Percentiles rank a stretch among this genome's conserved stretches.
Conservation (phyloP, 2,113 vertebrate genomes). For the Pelecanoides urinatrix region DNA sequence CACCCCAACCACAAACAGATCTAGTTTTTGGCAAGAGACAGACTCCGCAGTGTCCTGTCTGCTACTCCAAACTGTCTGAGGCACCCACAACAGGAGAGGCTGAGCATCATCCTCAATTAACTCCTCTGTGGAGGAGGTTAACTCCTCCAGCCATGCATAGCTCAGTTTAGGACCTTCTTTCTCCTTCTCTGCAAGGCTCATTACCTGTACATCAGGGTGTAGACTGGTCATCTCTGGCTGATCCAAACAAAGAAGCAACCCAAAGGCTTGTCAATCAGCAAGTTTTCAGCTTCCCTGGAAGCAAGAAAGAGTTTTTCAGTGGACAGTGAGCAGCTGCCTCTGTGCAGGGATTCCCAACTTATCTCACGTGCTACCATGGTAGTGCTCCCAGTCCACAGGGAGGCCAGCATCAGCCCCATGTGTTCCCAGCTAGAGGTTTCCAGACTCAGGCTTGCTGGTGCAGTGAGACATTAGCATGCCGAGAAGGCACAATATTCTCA, state of each 20-base stretch:
- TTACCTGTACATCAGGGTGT: conserved; percentile 79
- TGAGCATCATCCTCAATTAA: background rate
- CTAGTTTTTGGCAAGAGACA: background rate
- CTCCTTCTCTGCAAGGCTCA: background rate
- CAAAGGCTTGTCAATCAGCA: conserved; percentile 72
- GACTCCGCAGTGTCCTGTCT: background rate
- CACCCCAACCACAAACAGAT: background rate
- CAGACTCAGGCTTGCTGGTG: no score
- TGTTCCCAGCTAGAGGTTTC: background rate
- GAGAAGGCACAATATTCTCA: background rate
- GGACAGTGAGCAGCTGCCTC: background rate
- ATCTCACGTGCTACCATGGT: rapidly evolving
- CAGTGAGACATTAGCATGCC: background rate
- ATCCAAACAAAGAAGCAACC: conserved; percentile 84
- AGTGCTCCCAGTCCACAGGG: background rate
- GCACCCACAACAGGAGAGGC: background rate
- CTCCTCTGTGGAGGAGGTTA: background rate
- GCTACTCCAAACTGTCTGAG: background rate
- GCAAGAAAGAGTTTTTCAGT: background rate
- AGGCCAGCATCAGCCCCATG: background rate
- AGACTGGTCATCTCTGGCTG: conserved; percentile 81
- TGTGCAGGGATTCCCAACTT: background rate
- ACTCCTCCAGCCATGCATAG: background rate
- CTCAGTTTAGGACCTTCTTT: background rate
- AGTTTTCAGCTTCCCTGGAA: conserved; percentile 79